Evolutionary conservation across 1,140 invertebrate species (phyloP), one percentile per base, ranked within the genome.

Genomic region (Philotrypesis tridentata): DNA sequence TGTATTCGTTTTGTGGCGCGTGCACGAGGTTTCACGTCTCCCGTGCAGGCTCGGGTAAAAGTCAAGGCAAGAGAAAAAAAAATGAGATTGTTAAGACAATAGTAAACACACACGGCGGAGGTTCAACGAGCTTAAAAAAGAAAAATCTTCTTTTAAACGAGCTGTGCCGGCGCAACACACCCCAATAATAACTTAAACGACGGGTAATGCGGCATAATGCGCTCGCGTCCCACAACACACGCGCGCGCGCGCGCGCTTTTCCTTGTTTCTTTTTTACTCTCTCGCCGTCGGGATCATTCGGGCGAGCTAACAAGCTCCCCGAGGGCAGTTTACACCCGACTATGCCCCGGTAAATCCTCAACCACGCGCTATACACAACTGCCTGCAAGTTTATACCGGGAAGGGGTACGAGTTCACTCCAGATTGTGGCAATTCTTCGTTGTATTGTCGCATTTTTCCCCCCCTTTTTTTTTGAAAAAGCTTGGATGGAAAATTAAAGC

Each of bases 241-340:
- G 31, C 63, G 68, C 21, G 21, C 85, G 83, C 83, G 70, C 65
- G 31, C 63, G 68, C 21, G 21, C n/a, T 55, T 55, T 55, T 55
- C 40, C 23, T 75, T 61, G 73, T 73, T 78, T 84, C 48, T 77
- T 79, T 82, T 80, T 55, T 70, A 60, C 65, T 37, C 17, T 25
- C 37, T 7, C 79, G 17, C 74, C 83, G 12, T 65, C 72, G 78
- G 73, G 84, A 85, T 86, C 87, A 85, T 84, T 87, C 82, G 84
- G 83, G 87, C 88, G 87, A 88, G 87, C 88, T 92, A 92, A 92
- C 89, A 92, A 92, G 90, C 83, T 92, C 91, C 90, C 91, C 80
- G 72, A 88, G 90, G 91, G 84, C 89, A 90, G 88, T 90, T 92
- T 92, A 90, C 86, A 87, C 84, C 85, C 86, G 86, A 88, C 48